Base-by-base conservation (phyloP, 1,140 invertebrate genomes). In the Eulimnadia texana region DNA sequence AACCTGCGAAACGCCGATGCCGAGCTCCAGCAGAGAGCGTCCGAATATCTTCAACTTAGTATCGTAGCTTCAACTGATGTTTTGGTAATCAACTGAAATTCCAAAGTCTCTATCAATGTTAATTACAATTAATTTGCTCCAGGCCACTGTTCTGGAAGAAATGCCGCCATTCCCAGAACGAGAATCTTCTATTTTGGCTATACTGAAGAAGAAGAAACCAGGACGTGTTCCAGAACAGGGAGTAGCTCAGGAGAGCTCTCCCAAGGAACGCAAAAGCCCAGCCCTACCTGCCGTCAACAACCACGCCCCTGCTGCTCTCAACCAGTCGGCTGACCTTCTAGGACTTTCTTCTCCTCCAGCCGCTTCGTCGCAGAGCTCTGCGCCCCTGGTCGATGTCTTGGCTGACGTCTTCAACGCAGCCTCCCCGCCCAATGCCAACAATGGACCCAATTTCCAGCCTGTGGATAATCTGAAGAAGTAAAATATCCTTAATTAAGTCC, bases 91-190 rank as follows among this genome's bases (percentile, higher is more conserved):
- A 73, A 42, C 33, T 42, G 6, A 16, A 42, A 6, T n/a, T n/a
- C n/a, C n/a, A n/a, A n/a, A n/a, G n/a, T n/a, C n/a, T n/a, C n/a
- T n/a, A n/a, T n/a, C n/a, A n/a, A n/a, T n/a, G n/a, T n/a, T n/a
- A n/a, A n/a, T n/a, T n/a, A n/a, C n/a, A n/a, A n/a, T n/a, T n/a
- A n/a, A n/a, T n/a, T n/a, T n/a, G n/a, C n/a, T n/a, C n/a, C n/a
- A n/a, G 81, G 94, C 94, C 3, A 98, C 93, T 53, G 95, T 99
- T 59, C 77, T 99, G 57, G 97, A 99, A 80, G 96, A 99, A 79
- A 99, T 99, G 97, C 97, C 97, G 56, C 94, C 96, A 53, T 99
- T 99, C 77, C 93, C 96, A 2, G 97, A 99, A 76, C 81, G 95
- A 68, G 96, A 99, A 77, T 98, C 93, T 54, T 98, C 93, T 2